A percentile compares a stretch with the other conserved stretches of the same genome.
phyloP scores from a whole-genome alignment of 2,888 invertebrate genomes.

The Dysmachus trigonus region DNA sequence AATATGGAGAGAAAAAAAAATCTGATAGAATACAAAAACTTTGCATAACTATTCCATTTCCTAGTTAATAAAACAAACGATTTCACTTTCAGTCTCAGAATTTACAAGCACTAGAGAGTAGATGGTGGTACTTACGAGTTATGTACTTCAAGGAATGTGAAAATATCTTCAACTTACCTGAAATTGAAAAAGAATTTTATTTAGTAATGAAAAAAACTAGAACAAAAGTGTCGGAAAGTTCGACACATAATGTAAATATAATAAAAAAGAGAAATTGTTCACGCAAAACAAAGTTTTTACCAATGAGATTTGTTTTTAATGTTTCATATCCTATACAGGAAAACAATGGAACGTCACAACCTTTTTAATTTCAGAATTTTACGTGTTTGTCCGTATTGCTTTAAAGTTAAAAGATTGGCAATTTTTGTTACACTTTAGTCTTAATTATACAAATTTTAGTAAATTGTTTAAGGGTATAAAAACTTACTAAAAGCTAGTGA shows the following conservation, averaged over 20 bases:
- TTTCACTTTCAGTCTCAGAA: neutral
- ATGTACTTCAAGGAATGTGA: neutral
- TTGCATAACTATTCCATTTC: neutral
- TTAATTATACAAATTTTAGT: too few relatives aligned
- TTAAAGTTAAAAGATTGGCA: too few relatives aligned
- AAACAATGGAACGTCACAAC: too few relatives aligned
- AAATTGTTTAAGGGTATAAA: too few relatives aligned
- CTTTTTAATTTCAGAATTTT: too few relatives aligned
- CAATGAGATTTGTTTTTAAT: too few relatives aligned
- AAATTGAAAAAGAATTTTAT: neutral
- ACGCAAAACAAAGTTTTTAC: too few relatives aligned
- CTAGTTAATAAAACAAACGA: neutral
- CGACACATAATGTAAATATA: neutral
- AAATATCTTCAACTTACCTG: neutral
- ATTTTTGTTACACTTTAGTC: too few relatives aligned
- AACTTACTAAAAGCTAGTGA: too few relatives aligned
- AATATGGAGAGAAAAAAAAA: neutral
- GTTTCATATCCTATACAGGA: too few relatives aligned
- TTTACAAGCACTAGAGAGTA: neutral
- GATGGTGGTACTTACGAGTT: neutral
- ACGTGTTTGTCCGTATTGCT: too few relatives aligned
- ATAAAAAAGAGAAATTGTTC: too few relatives aligned
- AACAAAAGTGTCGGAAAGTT: neutral
- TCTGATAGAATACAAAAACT: neutral
- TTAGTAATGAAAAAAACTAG: neutral